These are phyloP conservation scores for Dicyrtoma fusca DNA, from an alignment of 2,888 invertebrate genomes.

Conservation along the genomic window DNA sequence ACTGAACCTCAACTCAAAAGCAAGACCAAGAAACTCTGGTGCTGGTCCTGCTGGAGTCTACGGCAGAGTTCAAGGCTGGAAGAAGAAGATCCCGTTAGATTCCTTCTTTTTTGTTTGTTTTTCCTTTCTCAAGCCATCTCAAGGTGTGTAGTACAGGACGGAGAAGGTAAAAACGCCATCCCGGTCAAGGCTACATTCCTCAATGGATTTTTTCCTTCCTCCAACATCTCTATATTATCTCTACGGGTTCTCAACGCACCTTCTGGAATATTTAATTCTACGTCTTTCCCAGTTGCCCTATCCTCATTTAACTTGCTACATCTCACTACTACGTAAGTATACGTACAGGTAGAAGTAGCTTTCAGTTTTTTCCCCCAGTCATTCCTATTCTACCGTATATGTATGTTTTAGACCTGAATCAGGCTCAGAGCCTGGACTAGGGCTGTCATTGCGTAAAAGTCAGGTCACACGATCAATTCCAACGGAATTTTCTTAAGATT, in stretches of 20 bases:
- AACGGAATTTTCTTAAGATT: not conserved
- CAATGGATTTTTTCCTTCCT: not conserved
- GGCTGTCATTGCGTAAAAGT: too few species aligned
- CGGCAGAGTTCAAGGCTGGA: slow-evolving; percentile 35
- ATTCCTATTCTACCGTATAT: too few species aligned
- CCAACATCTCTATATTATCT: not conserved
- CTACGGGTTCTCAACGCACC: not conserved
- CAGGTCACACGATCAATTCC: not conserved
- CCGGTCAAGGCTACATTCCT: slow-evolving; percentile 41
- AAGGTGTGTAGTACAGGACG: not conserved
- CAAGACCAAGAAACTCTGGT: not conserved
- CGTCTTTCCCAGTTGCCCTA: too few species aligned
- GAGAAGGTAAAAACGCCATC: slow-evolving; percentile 14
- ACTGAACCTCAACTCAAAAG: too few species aligned
- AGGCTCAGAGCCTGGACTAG: too few species aligned
- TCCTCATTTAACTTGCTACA: too few species aligned
- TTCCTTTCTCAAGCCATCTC: not conserved
- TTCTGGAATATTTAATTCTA: not conserved
- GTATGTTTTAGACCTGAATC: too few species aligned
- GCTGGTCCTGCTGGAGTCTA: not conserved
- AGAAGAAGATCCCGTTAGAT: slow-evolving; percentile 37
- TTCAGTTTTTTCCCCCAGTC: too few species aligned
- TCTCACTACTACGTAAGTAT: too few species aligned
- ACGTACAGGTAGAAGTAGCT: too few species aligned
- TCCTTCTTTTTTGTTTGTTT: slow-evolving; percentile 14